Conservation (phyloP, 2,888 invertebrate species). For the Acanthosoma haemorrhoidale region DNA sequence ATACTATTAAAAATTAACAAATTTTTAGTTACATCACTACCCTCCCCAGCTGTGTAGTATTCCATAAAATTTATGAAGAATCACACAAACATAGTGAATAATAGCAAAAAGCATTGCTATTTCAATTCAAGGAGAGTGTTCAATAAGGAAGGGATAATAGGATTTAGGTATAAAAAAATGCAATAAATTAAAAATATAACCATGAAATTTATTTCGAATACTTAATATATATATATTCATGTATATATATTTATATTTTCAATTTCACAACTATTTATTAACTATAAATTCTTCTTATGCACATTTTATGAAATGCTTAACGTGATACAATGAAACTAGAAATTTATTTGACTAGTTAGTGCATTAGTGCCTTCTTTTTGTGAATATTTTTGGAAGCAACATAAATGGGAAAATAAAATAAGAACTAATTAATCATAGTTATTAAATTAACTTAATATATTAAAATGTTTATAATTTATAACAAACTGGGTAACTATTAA, state of each 20-base stretch:
- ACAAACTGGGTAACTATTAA: slow-evolving; percentile 36
- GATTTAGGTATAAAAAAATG: background rate
- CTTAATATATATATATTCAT: slow-evolving; percentile 17
- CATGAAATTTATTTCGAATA: slow-evolving; percentile 3
- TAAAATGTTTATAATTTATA: slow-evolving; percentile 25
- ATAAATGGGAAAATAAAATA: background rate
- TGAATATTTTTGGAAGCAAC: slow-evolving; percentile 20
- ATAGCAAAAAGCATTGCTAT: too few relatives aligned
- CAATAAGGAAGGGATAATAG: background rate
- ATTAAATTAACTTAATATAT: slow-evolving; percentile 20
- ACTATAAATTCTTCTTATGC: slow-evolving; percentile 17
- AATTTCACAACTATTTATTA: slow-evolving; percentile 10
- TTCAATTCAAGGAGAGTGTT: too few relatives aligned
- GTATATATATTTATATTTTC: background rate
- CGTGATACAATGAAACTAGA: slow-evolving; percentile 19
- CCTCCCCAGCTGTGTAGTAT: too few relatives aligned
- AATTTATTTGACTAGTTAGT: slow-evolving; percentile 19
- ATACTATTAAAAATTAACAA: too few relatives aligned
- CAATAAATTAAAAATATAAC: slow-evolving; percentile 1
- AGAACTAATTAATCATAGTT: background rate
- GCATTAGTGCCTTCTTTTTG: slow-evolving; percentile 28
- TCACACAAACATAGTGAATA: too few relatives aligned
- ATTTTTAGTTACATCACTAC: too few relatives aligned
- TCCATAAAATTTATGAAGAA: too few relatives aligned
- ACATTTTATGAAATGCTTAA: slow-evolving; percentile 23